Percentiles rank a stretch among this genome's conserved stretches.
phyloP scores from a whole-genome alignment of 1,140 invertebrate genomes.

The Drosophila kurseongensis region DNA sequence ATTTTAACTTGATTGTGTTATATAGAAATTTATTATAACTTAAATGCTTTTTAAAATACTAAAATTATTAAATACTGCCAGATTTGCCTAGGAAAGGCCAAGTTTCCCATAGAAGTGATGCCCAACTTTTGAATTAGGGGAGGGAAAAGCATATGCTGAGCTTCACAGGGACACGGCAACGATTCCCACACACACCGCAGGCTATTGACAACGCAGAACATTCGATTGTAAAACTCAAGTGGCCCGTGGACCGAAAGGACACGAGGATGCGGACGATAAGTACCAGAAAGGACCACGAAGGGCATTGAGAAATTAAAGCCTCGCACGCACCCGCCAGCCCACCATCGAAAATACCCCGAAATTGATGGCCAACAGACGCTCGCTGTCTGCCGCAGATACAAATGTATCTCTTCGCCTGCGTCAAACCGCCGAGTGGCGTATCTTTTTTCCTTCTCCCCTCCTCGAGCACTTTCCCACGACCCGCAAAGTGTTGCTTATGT shows the following conservation, averaged over 20 bases:
- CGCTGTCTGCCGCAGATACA: constrained; percentile 72
- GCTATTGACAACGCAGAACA: constrained; percentile 51
- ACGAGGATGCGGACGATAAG: constrained; percentile 55
- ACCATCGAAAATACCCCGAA: constrained; percentile 51
- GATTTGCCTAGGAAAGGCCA: neutral
- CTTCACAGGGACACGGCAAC: constrained; percentile 54
- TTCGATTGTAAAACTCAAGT: constrained; percentile 76
- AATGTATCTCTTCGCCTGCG: constrained; percentile 71
- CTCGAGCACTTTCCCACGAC: constrained; percentile 66
- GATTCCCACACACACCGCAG: constrained; percentile 63
- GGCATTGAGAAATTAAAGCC: constrained; percentile 79
- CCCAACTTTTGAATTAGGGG: constrained; percentile 12
- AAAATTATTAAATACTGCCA: neutral
- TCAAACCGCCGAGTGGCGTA: constrained; percentile 71
- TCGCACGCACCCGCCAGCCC: constrained; percentile 52
- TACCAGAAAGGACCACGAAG: constrained; percentile 42
- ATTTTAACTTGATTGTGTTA: too few species aligned
- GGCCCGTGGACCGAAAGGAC: constrained; percentile 25
- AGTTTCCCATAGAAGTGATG: neutral
- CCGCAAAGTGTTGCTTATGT: constrained; percentile 70
- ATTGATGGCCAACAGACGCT: constrained; percentile 80
- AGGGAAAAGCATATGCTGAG: constrained; percentile 70
- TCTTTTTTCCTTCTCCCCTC: constrained; percentile 25
- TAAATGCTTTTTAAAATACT: too few species aligned
- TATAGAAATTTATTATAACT: too few species aligned